Percentiles rank a stretch among this genome's conserved stretches.
Evolutionary conservation across 2,888 invertebrate genomes (phyloP).

Genomic region (Eilema griseolum): DNA sequence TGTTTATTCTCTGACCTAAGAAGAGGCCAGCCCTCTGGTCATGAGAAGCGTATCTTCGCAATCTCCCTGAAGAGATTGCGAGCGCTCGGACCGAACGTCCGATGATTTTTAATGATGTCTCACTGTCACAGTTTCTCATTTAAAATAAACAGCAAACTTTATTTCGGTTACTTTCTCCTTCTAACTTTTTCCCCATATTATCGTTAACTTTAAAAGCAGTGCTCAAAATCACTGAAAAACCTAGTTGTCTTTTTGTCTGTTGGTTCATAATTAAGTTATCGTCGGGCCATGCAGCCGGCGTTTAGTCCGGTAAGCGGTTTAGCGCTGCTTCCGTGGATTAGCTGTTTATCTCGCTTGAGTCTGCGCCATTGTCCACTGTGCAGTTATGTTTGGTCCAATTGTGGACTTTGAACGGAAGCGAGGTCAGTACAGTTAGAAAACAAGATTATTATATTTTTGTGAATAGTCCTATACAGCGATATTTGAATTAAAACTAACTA

Average conservation of each 20-base stretch:
- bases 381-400: conserved; percentile 19
- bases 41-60: no score
- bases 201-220: background rate
- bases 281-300: conserved; percentile 14
- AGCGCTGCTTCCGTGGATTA: conserved; percentile 38
- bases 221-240: background rate
- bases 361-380: conserved; percentile 36
- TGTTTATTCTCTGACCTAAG: no score
- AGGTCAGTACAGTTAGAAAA: no score
- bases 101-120: no score
- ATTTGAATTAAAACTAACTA: no score
- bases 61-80: no score
- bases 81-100: no score
- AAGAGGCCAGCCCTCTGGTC: no score
- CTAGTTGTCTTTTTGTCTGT: background rate
- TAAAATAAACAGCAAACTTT: background rate
- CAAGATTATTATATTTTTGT: no score
- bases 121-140: no score
- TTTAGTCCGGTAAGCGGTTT: conserved; percentile 25
- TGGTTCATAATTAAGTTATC: conserved; percentile 18
- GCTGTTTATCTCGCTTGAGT: conserved; percentile 50
- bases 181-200: background rate
- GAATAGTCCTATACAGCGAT: no score
- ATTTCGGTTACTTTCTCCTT: background rate
- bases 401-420: conserved; percentile 1